Base-by-base conservation (phyloP, 2,113 vertebrate species). In the Oenanthe melanoleuca region DNA sequence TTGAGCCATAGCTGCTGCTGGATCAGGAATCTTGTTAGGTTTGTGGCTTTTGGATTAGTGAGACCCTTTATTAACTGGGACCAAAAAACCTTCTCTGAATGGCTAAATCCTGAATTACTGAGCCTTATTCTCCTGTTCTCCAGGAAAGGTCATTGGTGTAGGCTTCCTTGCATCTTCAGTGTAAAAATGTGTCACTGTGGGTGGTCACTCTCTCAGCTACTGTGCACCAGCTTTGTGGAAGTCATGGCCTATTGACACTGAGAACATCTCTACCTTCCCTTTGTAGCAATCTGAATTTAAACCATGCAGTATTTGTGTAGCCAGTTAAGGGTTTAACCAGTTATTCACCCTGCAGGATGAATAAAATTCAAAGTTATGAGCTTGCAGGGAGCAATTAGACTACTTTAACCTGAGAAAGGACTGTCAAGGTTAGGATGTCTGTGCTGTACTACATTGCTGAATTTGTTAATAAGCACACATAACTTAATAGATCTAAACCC, bases 121-220 rank as follows among this genome's bases (percentile, higher is more conserved):
- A 94, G 88, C 37, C 77, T 95, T 72, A 90, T 93, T 95, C 92
- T 93, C 67, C 85, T 89, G 86, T 91, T 94, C 71, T 96, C 67
- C 96, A 96, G 77, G 85, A 97, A 95, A 96, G 89, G 79, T 94
- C 91, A 95, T 52, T 63, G 71, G 56, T 78, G 73, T 74, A 92
- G 93, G 88, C 53, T 89, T 93, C 85, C 82, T 87, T 86, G 92
- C 69, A 92, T 95, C 89, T 97, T 90, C 92, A 77, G 67, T 85
- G 77, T 80, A 86, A 94, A 96, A 97, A 94, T 94, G 65, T 92
- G 34, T 84, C 93, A 85, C 95, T n/a, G 87, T 97, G 97, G 92
- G 95, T 96, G 95, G 95, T 57, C 96, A 96, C 38, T 71, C 81
- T 77, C 93, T 59, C 80, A 88, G 83, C 77, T 83, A 72, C 67